phyloP scores from a whole-genome alignment of 2,797 vertebrate species.

The Dendrocincla fuliginosa region DNA sequence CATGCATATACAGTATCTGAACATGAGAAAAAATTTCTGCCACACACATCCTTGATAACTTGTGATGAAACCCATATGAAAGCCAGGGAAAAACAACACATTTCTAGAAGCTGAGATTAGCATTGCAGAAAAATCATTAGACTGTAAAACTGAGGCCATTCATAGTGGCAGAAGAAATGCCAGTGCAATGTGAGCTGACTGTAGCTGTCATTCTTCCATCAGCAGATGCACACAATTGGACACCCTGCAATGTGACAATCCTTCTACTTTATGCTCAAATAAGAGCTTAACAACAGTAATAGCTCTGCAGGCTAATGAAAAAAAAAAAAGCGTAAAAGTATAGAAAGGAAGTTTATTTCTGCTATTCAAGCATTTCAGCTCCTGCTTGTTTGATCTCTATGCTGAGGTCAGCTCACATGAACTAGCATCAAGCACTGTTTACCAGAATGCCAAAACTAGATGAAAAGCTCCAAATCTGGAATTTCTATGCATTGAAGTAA shows the following conservation, averaged over 20 bases:
- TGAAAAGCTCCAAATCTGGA: background rate
- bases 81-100: background rate
- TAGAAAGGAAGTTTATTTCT: background rate
- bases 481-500: background rate
- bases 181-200: background rate
- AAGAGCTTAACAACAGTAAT: background rate
- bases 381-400: background rate
- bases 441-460: background rate
- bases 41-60: background rate
- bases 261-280: background rate
- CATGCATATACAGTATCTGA: background rate
- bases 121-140: background rate
- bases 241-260: rapidly evolving
- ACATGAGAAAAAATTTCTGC: background rate
- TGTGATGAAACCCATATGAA: background rate
- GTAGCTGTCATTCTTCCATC: background rate
- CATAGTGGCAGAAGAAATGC: background rate
- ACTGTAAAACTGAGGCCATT: background rate
- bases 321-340: background rate
- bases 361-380: background rate
- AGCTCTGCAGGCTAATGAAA: background rate
- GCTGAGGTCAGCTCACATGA: background rate
- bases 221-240: background rate
- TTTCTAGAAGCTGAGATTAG: background rate
- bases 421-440: background rate